A percentile compares a stretch with the other conserved stretches of the same genome.
Conservation (phyloP, 1,140 invertebrate genomes). For the Tribolium madens region DNA sequence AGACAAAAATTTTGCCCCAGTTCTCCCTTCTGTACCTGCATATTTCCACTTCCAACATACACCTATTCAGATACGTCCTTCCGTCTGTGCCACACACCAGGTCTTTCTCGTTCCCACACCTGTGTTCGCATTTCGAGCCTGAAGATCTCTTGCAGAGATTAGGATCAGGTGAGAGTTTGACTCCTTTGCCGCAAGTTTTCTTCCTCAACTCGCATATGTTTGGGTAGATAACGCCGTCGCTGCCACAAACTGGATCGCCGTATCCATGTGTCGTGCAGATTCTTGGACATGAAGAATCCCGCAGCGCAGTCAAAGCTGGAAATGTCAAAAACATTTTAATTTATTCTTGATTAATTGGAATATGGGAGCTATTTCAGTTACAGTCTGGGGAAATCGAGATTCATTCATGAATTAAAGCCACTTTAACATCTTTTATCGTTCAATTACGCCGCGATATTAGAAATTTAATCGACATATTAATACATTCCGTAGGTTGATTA, state of each 20-base stretch:
- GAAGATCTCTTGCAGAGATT: slow-evolving; percentile 75
- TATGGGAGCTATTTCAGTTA: background rate
- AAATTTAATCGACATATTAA: slow-evolving; percentile 41
- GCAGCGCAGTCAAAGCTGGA: slow-evolving; percentile 68
- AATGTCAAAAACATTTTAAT: slow-evolving; percentile 43
- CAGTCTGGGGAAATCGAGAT: slow-evolving; percentile 11
- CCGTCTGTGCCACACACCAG: slow-evolving; percentile 92
- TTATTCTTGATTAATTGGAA: slow-evolving; percentile 10
- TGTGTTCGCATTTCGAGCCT: slow-evolving; percentile 81
- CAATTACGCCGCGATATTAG: slow-evolving; percentile 11
- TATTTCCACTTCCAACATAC: slow-evolving; percentile 89
- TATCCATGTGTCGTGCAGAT: slow-evolving; percentile 80
- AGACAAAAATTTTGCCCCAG: background rate
- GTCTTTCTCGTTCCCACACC: slow-evolving; percentile 85
- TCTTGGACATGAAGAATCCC: slow-evolving; percentile 78
- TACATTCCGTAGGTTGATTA: slow-evolving; percentile 24
- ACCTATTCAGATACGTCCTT: slow-evolving; percentile 89
- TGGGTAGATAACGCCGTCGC: slow-evolving; percentile 87
- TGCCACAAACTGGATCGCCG: slow-evolving; percentile 88
- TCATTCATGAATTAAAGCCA: slow-evolving; percentile 27
- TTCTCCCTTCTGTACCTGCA: slow-evolving; percentile 72
- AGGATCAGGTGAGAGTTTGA: slow-evolving; percentile 60
- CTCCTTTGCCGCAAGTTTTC: slow-evolving; percentile 90
- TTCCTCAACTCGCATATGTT: slow-evolving; percentile 93
- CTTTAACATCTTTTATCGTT: slow-evolving; percentile 24